Evolutionary conservation across 2,113 vertebrate genomes (phyloP), one percentile per base, ranked within the genome.

Genomic region (Ceuthmochares aereus): DNA sequence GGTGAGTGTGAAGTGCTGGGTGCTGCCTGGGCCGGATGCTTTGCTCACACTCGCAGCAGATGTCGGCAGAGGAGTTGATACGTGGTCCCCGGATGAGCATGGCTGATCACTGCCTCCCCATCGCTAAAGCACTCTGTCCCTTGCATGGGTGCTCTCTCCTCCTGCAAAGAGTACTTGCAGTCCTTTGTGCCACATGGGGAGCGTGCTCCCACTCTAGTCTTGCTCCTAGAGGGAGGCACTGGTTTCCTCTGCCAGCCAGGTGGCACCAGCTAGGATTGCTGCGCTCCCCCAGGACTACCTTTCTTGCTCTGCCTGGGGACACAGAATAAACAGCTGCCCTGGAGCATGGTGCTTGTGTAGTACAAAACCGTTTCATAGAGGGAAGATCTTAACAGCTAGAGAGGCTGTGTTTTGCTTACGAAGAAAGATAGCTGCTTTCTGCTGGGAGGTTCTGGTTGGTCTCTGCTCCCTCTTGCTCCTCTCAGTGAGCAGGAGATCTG

Each of bases 121-220:
- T 43, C 12, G 14, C 36, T 74, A 23, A 76, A 88, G 59, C 14
- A 59, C 29, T 77, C 12, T 21, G n/a, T 15, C 16, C 26, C 16
- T 81, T 68, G 21, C 36, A 49, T 0, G 0, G 13, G 6, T 78
- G 51, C 13, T 26, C 7, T 60, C 12, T 78, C 14, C 26, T 84
- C 37, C 29, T 90, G 10, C 9, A 9, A 40, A 20, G 30, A 47
- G 56, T 34, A 17, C 26, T 47, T 77, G 49, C 27, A 7, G 15
- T 21, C 55, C 18, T 58, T 76, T 7, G 19, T 64, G 25, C 36
- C 76, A 17, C 14, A 2, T 1, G 62, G 27, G 20, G 37, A 67
- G 40, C 1, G 0, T 21, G 20, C 17, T 49, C 20, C 49, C 4
- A 2, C 19, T 81, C 21, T 18, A 34, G 16, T 21, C 36, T 36